phyloP scores from a whole-genome alignment of 1,140 invertebrate genomes.

The Ips typographus region DNA sequence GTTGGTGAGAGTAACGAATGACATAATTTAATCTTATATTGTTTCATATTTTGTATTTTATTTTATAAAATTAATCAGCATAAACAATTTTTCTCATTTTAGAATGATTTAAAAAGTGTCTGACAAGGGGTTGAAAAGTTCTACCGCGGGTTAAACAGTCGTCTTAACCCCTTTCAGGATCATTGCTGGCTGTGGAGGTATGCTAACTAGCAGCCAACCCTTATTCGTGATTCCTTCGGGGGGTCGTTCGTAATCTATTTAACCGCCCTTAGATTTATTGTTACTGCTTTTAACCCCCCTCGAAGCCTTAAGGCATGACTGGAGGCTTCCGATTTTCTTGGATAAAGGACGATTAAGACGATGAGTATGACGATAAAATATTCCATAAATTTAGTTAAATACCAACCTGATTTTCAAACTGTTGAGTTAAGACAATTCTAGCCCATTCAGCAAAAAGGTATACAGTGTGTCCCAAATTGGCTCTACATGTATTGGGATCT shows the following conservation, averaged over 20 bases:
- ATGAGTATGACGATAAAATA: slow-evolving; percentile 25
- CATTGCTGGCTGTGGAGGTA: slow-evolving; percentile 26
- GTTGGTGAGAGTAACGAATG: background rate
- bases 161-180: slow-evolving; percentile 29
- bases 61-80: background rate
- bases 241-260: slow-evolving; percentile 37
- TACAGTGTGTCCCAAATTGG: too few relatives aligned
- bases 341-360: slow-evolving; percentile 32
- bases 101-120: slow-evolving; percentile 32
- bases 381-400: background rate
- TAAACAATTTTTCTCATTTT: background rate
- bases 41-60: slow-evolving; percentile 14
- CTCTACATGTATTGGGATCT: too few relatives aligned
- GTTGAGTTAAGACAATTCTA: too few relatives aligned
- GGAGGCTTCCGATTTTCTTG: slow-evolving; percentile 25
- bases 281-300: slow-evolving; percentile 34
- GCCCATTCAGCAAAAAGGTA: too few relatives aligned
- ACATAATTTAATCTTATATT: slow-evolving; percentile 5
- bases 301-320: slow-evolving; percentile 19
- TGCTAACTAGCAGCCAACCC: slow-evolving; percentile 34
- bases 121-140: slow-evolving; percentile 30
- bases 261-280: slow-evolving; percentile 38
- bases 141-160: slow-evolving; percentile 31
- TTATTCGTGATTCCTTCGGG: slow-evolving; percentile 21
- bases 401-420: too few relatives aligned